Conservation (phyloP, 2,888 invertebrate species). For the Philaethria dido region DNA sequence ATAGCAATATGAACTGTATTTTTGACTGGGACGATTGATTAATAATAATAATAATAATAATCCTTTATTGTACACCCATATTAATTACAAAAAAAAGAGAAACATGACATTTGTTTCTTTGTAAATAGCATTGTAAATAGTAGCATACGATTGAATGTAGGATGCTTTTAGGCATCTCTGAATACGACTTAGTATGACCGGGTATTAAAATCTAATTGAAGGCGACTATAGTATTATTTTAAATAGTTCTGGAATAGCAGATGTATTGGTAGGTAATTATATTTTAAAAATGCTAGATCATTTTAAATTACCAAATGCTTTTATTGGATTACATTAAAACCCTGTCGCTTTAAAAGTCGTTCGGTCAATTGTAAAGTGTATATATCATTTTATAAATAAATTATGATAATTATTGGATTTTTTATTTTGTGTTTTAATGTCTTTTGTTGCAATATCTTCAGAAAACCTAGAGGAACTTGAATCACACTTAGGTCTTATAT, state of each 20-base stretch:
- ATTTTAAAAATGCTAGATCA: conserved; percentile 38
- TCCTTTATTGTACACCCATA: no score
- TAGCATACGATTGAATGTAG: conserved; percentile 71
- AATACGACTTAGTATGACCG: conserved; percentile 61
- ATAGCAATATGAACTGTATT: conserved; percentile 29
- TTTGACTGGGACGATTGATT: conserved; percentile 27
- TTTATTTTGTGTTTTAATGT: conserved; percentile 63
- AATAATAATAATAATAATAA: no score
- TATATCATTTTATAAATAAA: conserved; percentile 81
- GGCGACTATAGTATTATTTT: conserved; percentile 38
- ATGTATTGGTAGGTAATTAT: conserved; percentile 34
- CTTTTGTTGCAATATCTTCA: no score
- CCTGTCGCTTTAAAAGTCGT: conserved; percentile 66
- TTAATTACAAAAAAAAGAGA: no score
- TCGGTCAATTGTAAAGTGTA: conserved; percentile 82
- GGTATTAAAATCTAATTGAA: conserved; percentile 50
- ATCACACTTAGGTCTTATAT: no score
- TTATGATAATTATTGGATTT: conserved; percentile 81
- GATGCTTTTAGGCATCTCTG: conserved; percentile 67
- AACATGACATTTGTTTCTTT: conserved; percentile 45
- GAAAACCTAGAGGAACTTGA: no score
- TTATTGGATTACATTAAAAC: conserved; percentile 45
- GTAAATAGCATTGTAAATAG: conserved; percentile 70
- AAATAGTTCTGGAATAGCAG: conserved; percentile 24
- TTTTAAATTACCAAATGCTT: conserved; percentile 33